Base-by-base conservation (phyloP, 2,113 vertebrate species). In the Paramormyrops kingsleyae region DNA sequence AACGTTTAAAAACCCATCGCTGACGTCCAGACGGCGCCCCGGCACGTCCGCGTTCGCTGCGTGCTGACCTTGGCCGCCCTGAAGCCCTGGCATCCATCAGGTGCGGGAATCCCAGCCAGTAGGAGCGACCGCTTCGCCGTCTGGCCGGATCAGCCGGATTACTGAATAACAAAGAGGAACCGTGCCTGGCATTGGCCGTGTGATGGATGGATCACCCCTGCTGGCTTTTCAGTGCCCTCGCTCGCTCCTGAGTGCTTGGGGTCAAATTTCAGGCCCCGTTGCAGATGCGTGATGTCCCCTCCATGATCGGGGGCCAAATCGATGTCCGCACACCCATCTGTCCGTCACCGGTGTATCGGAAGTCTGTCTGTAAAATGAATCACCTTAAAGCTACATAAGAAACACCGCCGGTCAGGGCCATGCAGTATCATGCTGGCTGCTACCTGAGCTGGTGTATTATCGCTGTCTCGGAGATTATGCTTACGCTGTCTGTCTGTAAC, bases 31-130 rank as follows among this genome's bases (percentile, higher is more conserved):
- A 31, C n/a, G 10, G 96, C 95, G 94, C 95, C 97, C 95, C 95
- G 94, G 95, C 97, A 97, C 96, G 96, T 96, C 95, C 95, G 96
- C 96, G 95, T 96, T 96, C 94, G 95, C 97, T 95, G 95, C 96
- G 95, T 96, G 97, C 97, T 97, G 97, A 98, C 97, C 97, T 97
- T 98, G 97, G 97, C 97, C 96, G 97, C 96, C 98, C 95, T 98
- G 98, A 98, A 97, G 98, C 97, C 97, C 53, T 56, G 96, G 94
- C 97, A 99, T 99, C 96, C 96, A 97, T 99, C 98, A 99, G 96
- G 93, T 93, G 94, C 95, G 94, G 95, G 95, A 97, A 97, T 96
- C 96, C 96, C 95, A 97, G 98, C 96, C 97, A 97, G 96, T 96
- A 96, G 95, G 95, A 96, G 94, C 94, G 93, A 90, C 94, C 95